Evolutionary conservation across 2,797 vertebrate genomes (phyloP).

Genomic region (Ctenopoma multispine): DNA sequence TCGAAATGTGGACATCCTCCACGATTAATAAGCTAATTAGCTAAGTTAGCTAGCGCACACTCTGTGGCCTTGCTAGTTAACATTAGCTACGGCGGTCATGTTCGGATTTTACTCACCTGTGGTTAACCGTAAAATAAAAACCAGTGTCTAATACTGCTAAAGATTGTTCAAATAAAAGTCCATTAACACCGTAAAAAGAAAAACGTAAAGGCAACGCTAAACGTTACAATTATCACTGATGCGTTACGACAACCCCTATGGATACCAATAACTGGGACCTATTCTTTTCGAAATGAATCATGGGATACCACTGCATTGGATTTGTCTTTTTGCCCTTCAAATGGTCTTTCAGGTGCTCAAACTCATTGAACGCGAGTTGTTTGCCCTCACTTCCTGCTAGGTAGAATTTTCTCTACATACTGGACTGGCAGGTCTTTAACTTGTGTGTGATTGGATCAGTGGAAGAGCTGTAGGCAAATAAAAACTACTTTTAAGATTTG

Average conservation of each 20-base stretch:
- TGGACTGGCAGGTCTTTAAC: background rate
- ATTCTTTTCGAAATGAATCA: constrained; percentile 74
- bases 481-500: background rate
- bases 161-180: constrained; percentile 22
- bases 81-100: constrained; percentile 55
- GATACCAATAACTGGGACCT: constrained; percentile 64
- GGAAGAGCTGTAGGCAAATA: background rate
- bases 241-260: constrained; percentile 24
- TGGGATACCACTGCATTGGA: constrained; percentile 42
- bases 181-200: constrained; percentile 24
- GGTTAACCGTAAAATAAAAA: constrained; percentile 15
- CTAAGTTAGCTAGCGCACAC: constrained; percentile 51
- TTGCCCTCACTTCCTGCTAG: constrained; percentile 1
- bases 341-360: constrained; percentile 44
- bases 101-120: constrained; percentile 67
- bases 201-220: constrained; percentile 6
- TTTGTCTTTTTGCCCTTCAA: background rate
- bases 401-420: background rate
- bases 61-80: constrained; percentile 66
- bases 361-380: accelerated
- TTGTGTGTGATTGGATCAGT: background rate
- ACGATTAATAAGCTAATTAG: constrained; percentile 51
- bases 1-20: background rate
- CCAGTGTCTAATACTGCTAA: constrained; percentile 2
- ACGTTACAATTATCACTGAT: constrained; percentile 43